Conservation (phyloP, 1,140 invertebrate genomes). For the Melipona quadrifasciata region DNA sequence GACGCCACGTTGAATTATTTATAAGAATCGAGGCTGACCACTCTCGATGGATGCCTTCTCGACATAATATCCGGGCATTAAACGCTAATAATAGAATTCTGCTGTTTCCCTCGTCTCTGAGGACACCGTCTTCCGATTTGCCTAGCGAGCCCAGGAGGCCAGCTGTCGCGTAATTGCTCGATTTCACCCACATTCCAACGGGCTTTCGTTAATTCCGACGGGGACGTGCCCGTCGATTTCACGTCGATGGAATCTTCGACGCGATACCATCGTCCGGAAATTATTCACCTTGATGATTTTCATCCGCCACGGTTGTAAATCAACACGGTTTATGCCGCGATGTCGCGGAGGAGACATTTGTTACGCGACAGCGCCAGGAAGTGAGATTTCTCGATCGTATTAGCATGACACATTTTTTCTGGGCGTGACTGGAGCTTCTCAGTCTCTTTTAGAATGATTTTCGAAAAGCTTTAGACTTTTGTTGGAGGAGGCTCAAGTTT, state of each 20-base stretch:
- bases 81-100: constrained; percentile 47
- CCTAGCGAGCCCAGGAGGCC: neutral
- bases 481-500: neutral
- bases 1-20: constrained; percentile 62
- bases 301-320: neutral
- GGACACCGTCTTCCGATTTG: constrained; percentile 6
- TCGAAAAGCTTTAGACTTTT: neutral
- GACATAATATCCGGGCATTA: constrained; percentile 39
- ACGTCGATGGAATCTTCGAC: constrained; percentile 6
- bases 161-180: constrained; percentile 3
- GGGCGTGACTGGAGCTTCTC: neutral
- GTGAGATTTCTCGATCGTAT: neutral
- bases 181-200: constrained; percentile 32
- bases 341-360: neutral
- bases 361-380: neutral
- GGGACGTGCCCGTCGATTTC: neutral
- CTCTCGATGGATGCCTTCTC: constrained; percentile 5
- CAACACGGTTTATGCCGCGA: neutral
- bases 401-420: neutral
- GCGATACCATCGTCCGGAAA: constrained; percentile 11
- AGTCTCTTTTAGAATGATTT: neutral
- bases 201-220: neutral
- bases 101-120: constrained; percentile 15
- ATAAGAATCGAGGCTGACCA: constrained; percentile 57
- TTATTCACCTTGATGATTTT: constrained; percentile 7